Evolutionary conservation across 2,888 invertebrate species (phyloP), one percentile per base, ranked within the genome.

Genomic region (Eupeodes latifasciatus): DNA sequence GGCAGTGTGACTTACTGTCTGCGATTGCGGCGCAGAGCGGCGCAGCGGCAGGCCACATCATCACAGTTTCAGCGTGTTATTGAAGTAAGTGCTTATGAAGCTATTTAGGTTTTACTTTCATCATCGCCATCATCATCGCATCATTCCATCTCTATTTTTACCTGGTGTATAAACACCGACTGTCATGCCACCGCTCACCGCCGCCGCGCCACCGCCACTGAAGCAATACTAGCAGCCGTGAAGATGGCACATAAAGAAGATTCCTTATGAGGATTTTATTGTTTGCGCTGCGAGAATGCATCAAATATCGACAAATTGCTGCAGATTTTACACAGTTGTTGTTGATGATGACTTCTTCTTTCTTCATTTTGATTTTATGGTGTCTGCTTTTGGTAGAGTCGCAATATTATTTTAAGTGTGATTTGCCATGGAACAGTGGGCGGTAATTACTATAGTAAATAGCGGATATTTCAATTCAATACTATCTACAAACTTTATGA

Each of bases 81-180:
- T 57, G 64, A 69, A 61, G 80, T 76, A 71, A 76, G 72, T 67
- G 72, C 72, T 80, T 79, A 69, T 75, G 71, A 79, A 59, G 79
- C 86, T 76, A 84, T 83, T 77, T 75, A 88, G 81, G 85, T 88
- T 88, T 88, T 88, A 88, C 88, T 88, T 88, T 88, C 88, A 88
- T 88, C 88, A 64, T 7, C 69, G 9, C 16, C 40, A 40, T 40
- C 40, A 9, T 40, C 40, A 9, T 40, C 40, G 40, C 40, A 40
- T 9, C 12, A 57, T 66, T 67, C 51, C 77, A 75, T 75, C 78
- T 75, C 74, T 69, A 86, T 86, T 78, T 81, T 78, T 69, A 74
- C 75, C 66, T 59, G 77, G 34, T 74, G 74, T 59, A 1, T 62
- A 47, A 66, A 72, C 66, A 61, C 72, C 61, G 71, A 12, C 62